Conservation (phyloP, 2,797 vertebrate genomes). For the Lepus oiostolus region DNA sequence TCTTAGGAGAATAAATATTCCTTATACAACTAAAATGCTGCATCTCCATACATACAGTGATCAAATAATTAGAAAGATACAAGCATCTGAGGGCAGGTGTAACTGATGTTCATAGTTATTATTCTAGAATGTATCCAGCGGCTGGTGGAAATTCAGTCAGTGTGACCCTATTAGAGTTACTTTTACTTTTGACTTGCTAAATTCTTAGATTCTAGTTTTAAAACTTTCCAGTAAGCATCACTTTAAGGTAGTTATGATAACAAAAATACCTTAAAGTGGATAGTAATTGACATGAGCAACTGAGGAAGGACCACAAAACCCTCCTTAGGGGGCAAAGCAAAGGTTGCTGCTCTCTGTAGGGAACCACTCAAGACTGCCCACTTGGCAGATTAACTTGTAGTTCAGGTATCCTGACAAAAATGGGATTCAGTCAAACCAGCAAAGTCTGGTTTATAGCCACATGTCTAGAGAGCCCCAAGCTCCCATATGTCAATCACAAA, state of each 20-base stretch:
- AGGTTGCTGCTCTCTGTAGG: too few species aligned
- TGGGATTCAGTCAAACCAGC: too few species aligned
- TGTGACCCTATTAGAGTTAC: neutral
- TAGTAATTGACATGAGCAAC: too few species aligned
- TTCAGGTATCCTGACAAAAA: too few species aligned
- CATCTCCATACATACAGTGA: neutral
- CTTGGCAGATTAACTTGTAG: too few species aligned
- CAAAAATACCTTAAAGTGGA: neutral
- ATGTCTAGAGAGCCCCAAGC: too few species aligned
- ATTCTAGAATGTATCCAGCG: neutral
- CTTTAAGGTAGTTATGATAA: neutral
- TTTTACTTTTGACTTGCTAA: neutral
- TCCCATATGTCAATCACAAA: too few species aligned
- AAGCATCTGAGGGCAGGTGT: neutral
- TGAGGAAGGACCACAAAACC: too few species aligned
- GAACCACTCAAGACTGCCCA: too few species aligned
- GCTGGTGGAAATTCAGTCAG: neutral
- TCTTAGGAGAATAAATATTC: neutral
- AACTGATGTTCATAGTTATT: conserved; percentile 44
- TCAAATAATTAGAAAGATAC: conserved; percentile 36
- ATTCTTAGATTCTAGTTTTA: neutral
- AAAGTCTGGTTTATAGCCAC: too few species aligned
- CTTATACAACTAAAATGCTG: neutral
- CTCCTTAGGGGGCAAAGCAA: too few species aligned
- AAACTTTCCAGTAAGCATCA: conserved; percentile 23